Evolutionary conservation across 37 sponge, comb jelly and placozoan species (phyloP).

Genomic region (Agelas oroides): DNA sequence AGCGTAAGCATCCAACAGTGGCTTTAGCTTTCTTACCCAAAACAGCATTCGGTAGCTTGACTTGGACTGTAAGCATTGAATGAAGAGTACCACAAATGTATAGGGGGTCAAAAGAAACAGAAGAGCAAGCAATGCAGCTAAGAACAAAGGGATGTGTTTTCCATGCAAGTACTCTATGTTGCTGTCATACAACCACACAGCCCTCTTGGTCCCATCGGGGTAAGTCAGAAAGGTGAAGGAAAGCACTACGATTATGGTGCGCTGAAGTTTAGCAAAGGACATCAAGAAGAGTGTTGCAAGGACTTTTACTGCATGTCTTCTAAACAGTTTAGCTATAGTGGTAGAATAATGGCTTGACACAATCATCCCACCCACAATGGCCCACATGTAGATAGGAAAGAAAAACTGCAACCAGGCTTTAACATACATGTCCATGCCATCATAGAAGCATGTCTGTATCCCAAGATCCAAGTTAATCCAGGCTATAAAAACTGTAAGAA

Average conservation of each 20-base stretch:
- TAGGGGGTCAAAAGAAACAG: slow-evolving; percentile 21
- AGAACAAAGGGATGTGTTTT: slow-evolving; percentile 4
- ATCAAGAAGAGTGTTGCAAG: background rate
- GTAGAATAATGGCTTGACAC: too few species aligned
- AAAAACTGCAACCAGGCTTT: background rate
- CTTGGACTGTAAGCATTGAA: background rate
- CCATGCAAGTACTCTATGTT: slow-evolving; percentile 11
- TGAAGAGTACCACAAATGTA: slow-evolving; percentile 11
- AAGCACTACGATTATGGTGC: background rate
- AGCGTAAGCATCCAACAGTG: slow-evolving; percentile 23
- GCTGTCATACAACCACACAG: slow-evolving; percentile 7
- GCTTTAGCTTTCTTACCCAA: slow-evolving; percentile 9
- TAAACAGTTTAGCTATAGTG: too few species aligned
- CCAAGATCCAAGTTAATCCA: too few species aligned
- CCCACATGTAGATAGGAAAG: background rate
- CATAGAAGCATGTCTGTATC: too few species aligned
- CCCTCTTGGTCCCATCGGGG: background rate
- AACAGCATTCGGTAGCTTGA: background rate
- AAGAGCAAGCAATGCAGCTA: background rate
- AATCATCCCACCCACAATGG: background rate
- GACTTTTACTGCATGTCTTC: background rate
- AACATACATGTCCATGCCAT: background rate
- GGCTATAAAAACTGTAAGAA: too few species aligned
- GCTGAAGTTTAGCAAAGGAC: background rate
- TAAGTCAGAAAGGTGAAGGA: background rate